phyloP scores from a whole-genome alignment of 2,113 vertebrate species.

The Lepisosteus oculatus region DNA sequence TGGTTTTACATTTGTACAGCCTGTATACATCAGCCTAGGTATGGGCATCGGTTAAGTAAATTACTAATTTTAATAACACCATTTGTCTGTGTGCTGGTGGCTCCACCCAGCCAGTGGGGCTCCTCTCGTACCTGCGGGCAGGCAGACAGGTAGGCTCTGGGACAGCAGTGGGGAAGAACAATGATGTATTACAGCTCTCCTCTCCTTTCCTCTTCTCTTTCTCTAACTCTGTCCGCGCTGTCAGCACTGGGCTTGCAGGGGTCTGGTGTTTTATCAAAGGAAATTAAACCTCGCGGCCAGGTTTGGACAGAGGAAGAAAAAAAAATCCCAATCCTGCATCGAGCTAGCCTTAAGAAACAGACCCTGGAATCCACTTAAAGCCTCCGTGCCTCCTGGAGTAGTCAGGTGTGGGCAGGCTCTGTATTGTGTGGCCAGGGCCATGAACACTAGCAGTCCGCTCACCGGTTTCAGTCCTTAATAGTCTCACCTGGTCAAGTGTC shows the following conservation, averaged over 20 bases:
- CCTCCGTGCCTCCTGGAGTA: not conserved
- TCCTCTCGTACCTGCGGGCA: not conserved
- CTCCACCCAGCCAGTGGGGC: too few relatives aligned
- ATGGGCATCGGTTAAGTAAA: too few relatives aligned
- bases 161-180: not conserved
- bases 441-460: too few relatives aligned
- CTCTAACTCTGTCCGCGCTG: not conserved
- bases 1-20: too few relatives aligned
- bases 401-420: too few relatives aligned
- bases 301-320: conserved; percentile 13
- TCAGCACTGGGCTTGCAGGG: conserved; percentile 2
- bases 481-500: too few relatives aligned
- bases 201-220: conserved; percentile 26
- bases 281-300: conserved; percentile 18
- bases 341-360: conserved; percentile 6
- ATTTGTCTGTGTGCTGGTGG: too few relatives aligned
- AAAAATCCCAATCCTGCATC: conserved; percentile 2
- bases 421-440: too few relatives aligned
- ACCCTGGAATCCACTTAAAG: conserved; percentile 21
- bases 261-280: conserved; percentile 9
- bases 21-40: too few relatives aligned
- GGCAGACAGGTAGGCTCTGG: not conserved
- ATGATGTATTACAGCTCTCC: conserved; percentile 4
- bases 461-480: too few relatives aligned
- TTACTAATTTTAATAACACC: too few relatives aligned